Conservation (phyloP, 1,140 invertebrate genomes). For the Philotrypesis tridentata region DNA sequence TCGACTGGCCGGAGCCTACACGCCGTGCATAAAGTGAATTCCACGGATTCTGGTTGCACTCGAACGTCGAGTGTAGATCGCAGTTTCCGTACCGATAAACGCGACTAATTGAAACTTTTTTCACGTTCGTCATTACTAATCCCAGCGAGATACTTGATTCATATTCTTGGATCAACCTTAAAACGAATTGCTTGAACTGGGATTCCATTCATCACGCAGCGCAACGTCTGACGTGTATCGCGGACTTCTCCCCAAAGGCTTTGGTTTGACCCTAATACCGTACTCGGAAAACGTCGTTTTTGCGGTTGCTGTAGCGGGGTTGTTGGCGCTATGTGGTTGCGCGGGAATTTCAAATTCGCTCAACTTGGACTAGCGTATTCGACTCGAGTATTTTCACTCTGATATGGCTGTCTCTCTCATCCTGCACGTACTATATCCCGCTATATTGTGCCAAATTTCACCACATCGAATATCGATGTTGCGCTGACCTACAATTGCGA, state of each 20-base stretch:
- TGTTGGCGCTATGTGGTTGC: background rate
- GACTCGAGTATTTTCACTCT: constrained; percentile 8
- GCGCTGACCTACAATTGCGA: too few relatives aligned
- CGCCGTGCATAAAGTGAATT: background rate
- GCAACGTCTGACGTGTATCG: too few relatives aligned
- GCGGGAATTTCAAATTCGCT: constrained; percentile 19
- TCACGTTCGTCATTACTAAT: too few relatives aligned
- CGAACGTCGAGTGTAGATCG: background rate
- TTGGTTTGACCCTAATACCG: background rate
- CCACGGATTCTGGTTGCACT: background rate
- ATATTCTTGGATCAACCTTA: too few relatives aligned
- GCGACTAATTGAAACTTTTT: background rate
- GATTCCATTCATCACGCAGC: too few relatives aligned
- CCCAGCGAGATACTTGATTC: too few relatives aligned
- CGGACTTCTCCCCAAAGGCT: too few relatives aligned
- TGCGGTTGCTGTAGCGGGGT: background rate
- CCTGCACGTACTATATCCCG: background rate
- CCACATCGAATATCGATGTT: background rate
- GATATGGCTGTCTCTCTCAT: background rate
- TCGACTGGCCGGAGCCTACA: background rate
- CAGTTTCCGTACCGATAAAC: background rate
- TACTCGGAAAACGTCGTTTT: background rate
- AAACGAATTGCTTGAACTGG: too few relatives aligned
- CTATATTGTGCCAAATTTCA: background rate
- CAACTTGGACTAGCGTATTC: background rate